Evolutionary conservation across 2,113 vertebrate genomes (phyloP), one percentile per base, ranked within the genome.

Genomic region (Mola mola): DNA sequence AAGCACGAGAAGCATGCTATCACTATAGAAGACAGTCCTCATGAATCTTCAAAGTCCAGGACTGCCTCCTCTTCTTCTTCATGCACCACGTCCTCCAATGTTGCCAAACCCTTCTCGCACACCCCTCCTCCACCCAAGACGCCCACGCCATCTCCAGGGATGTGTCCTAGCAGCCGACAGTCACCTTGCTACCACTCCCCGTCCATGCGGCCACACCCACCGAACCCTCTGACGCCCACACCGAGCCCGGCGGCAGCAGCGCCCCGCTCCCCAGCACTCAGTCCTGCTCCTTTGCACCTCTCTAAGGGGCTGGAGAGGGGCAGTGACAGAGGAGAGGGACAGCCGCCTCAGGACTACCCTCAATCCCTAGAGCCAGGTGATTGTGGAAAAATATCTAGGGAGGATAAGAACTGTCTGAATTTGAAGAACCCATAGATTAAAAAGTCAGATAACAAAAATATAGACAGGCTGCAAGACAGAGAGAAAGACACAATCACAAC

Each of bases 171-270:
- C 38, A 90, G 91, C 80, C 95, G 93, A 25, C 92, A 95, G 36
- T 94, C 95, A 0, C 94, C 94, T 24, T 95, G 94, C 89, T 96
- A 94, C 88, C 94, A 92, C 85, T 95, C 96, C 0, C 94, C 95
- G 0, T 83, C 92, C 79, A 83, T 89, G 15, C 90, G 93, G 50
- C 83, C 91, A 36, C 92, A 92, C 2, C 73, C 93, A 5, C 88
- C 92, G 16, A 93, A 93, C 66, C 92, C 90, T 26, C 92, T 93
- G 40, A 95, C 94, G 83, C 88, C 91, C 0, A 93, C 95, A 57
- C 95, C 96, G 31, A 92, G 94, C 47, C 76, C 92, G 8, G 93
- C 93, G 5, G 92, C 93, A 3, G 88, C 94, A 2, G 92, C 92
- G 4, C 94, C 95, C 4, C 89, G 92, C 52, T 94, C 94, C 1